These are phyloP conservation scores for Scrobipalpa atriplicella DNA, from an alignment of 2,888 invertebrate species.

Conservation along the genomic window DNA sequence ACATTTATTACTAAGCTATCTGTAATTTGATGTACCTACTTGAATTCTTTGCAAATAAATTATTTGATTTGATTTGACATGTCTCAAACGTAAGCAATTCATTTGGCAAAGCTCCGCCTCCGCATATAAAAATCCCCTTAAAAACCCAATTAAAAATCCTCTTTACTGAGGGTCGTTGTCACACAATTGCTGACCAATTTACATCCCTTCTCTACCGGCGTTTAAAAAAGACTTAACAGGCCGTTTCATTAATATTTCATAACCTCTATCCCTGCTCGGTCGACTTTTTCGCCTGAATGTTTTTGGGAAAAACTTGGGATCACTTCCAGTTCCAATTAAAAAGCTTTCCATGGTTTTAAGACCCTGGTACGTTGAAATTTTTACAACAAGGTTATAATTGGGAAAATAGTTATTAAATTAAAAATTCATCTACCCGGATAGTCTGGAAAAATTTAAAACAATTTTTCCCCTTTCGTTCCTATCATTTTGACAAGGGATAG, in stretches of 20 bases:
- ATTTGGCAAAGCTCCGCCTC: background rate
- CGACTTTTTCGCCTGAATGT: background rate
- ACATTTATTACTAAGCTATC: no score
- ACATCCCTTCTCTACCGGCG: background rate
- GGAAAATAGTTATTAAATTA: no score
- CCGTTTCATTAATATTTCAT: slow-evolving; percentile 13
- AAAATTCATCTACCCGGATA: no score
- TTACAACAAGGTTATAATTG: no score
- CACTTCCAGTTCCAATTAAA: background rate
- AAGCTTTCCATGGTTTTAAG: background rate
- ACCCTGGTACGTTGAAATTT: background rate
- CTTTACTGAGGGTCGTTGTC: background rate
- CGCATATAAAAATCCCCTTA: no score
- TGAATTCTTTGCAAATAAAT: no score
- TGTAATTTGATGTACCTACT: no score
- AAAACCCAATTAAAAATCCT: background rate
- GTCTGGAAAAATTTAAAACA: no score
- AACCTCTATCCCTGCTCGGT: background rate
- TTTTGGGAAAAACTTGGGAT: background rate
- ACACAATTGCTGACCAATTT: background rate
- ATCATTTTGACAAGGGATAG: no score
- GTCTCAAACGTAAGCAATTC: background rate
- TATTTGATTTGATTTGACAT: no score
- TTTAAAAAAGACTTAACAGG: slow-evolving; percentile 8
- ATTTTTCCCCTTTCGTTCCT: no score